These are phyloP conservation scores for Carassius carassius DNA, from an alignment of 2,113 vertebrate genomes.

Conservation along the genomic window DNA sequence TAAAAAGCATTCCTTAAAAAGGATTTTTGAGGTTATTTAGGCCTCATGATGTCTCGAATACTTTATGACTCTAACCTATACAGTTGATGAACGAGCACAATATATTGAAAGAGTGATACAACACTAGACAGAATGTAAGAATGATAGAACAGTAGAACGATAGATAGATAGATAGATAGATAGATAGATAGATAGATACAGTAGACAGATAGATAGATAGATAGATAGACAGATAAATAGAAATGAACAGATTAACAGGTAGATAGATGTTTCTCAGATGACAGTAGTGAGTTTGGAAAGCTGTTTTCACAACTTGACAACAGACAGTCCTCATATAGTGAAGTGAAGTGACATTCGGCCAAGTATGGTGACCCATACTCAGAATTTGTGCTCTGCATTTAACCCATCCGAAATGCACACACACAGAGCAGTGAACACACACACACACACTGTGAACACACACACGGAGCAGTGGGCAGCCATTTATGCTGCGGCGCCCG, in stretches of 20 bases:
- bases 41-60: background rate
- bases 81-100: conserved; percentile 52
- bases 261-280: background rate
- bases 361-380: no score
- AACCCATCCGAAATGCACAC: no score
- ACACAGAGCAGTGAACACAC: no score
- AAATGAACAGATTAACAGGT: no score
- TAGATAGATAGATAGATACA: background rate
- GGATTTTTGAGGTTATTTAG: background rate
- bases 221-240: no score
- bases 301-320: conserved; percentile 15
- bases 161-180: background rate
- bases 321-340: conserved; percentile 11
- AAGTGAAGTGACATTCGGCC: no score
- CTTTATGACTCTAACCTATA: background rate
- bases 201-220: no score
- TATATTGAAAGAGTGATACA: background rate
- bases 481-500: no score
- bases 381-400: no score
- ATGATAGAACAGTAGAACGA: background rate
- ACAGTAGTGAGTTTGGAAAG: background rate
- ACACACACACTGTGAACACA: no score
- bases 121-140: no score
- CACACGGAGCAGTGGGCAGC: no score
- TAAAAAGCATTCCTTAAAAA: background rate